These are phyloP conservation scores for Jacana jacana DNA, from an alignment of 2,113 vertebrate genomes.

Conservation along the genomic window DNA sequence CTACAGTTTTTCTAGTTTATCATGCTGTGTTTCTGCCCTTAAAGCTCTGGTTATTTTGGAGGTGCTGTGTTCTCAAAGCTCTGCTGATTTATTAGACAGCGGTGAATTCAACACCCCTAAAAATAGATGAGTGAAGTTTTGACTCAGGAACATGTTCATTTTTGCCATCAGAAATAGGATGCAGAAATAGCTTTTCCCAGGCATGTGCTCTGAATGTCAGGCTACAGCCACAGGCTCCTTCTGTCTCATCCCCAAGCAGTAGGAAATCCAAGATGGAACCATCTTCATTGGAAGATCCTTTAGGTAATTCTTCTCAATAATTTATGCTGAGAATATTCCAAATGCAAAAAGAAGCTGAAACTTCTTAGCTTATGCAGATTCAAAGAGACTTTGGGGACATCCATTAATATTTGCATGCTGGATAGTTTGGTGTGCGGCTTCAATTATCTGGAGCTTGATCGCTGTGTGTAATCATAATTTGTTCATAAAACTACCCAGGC, in stretches of 20 bases:
- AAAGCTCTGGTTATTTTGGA: neutral
- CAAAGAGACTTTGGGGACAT: slow-evolving; percentile 42
- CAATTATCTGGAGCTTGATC: slow-evolving; percentile 70
- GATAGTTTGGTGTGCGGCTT: slow-evolving; percentile 55
- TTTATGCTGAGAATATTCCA: slow-evolving; percentile 3
- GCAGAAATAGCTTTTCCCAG: neutral
- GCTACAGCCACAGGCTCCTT: neutral
- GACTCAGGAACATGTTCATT: neutral
- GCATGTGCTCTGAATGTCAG: neutral
- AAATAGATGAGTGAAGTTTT: neutral
- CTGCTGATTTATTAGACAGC: neutral
- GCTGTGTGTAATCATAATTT: slow-evolving; percentile 73
- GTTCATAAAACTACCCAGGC: slow-evolving; percentile 68
- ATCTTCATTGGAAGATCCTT: neutral
- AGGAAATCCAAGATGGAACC: neutral
- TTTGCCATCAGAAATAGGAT: neutral
- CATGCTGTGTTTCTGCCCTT: neutral
- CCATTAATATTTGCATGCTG: slow-evolving; percentile 53
- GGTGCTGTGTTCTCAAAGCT: neutral
- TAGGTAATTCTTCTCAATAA: neutral
- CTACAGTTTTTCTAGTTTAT: neutral
- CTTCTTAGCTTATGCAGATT: slow-evolving; percentile 38
- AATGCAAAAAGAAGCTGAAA: neutral
- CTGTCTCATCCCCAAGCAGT: neutral
- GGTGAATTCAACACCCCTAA: neutral